These are phyloP conservation scores for Clarias batrachus DNA, from an alignment of 2,113 vertebrate species.

Conservation along the genomic window DNA sequence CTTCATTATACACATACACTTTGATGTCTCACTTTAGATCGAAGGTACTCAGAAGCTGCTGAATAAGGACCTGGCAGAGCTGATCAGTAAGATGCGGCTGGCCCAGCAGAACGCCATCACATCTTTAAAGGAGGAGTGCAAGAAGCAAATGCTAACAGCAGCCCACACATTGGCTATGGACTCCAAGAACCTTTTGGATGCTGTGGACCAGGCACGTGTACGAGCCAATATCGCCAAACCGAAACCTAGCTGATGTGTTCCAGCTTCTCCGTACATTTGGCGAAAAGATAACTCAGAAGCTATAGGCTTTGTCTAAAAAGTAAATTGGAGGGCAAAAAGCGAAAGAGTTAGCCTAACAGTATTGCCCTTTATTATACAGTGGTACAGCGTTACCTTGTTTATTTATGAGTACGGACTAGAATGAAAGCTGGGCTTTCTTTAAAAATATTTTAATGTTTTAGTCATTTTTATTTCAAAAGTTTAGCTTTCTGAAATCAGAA, in stretches of 20 bases:
- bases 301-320: background rate
- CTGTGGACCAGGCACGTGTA: constrained; percentile 90
- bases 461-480: background rate
- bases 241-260: constrained; percentile 47
- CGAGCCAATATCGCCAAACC: constrained; percentile 77
- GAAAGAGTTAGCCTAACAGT: background rate
- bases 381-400: constrained; percentile 11
- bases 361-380: background rate
- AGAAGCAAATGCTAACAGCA: constrained; percentile 87
- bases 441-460: background rate
- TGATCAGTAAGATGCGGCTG: constrained; percentile 93
- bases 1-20: background rate
- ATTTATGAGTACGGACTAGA: constrained; percentile 28
- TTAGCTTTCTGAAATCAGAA: background rate
- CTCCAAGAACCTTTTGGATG: constrained; percentile 92
- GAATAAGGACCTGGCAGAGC: constrained; percentile 87
- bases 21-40: constrained; percentile 57
- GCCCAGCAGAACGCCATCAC: constrained; percentile 90
- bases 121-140: constrained; percentile 86
- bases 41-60: constrained; percentile 92
- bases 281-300: background rate
- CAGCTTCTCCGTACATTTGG: background rate
- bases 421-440: constrained; percentile 41
- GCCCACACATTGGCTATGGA: constrained; percentile 91
- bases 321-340: background rate